Evolutionary conservation across 2,797 vertebrate species (phyloP).

Genomic region (Micromesistius poutassou): DNA sequence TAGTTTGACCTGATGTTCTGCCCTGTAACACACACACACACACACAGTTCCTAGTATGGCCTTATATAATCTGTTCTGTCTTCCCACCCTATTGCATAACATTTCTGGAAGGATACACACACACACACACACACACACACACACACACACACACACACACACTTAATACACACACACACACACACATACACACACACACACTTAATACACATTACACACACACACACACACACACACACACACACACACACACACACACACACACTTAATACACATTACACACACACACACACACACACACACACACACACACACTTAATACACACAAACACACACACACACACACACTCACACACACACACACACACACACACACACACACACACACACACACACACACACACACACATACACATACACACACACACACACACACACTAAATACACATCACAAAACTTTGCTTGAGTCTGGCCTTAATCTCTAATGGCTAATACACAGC

Average conservation of each 20-base stretch:
- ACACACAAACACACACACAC: too few species aligned
- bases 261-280: background rate
- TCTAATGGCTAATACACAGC: background rate
- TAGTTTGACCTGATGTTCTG: conserved; percentile 36
- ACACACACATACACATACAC: conserved; percentile 24
- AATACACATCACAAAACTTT: background rate
- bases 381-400: conserved; percentile 26
- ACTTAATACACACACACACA: conserved; percentile 24
- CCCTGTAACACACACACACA: conserved; percentile 19
- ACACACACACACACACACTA: conserved; percentile 22
- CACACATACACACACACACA: conserved; percentile 24
- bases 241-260: conserved; percentile 27
- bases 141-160: too few species aligned
- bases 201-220: conserved; percentile 13
- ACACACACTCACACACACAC: too few species aligned
- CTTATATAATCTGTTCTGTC: conserved; percentile 52
- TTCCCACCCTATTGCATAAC: conserved; percentile 50
- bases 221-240: conserved; percentile 25
- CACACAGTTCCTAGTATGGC: background rate
- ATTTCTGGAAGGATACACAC: conserved; percentile 37
- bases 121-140: conserved; percentile 13
- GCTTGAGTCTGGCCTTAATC: conserved; percentile 1
- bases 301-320: conserved; percentile 27
- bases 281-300: background rate
- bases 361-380: conserved; percentile 27